Conservation (phyloP, 2,888 invertebrate genomes). For the Heliconius charithonia region DNA sequence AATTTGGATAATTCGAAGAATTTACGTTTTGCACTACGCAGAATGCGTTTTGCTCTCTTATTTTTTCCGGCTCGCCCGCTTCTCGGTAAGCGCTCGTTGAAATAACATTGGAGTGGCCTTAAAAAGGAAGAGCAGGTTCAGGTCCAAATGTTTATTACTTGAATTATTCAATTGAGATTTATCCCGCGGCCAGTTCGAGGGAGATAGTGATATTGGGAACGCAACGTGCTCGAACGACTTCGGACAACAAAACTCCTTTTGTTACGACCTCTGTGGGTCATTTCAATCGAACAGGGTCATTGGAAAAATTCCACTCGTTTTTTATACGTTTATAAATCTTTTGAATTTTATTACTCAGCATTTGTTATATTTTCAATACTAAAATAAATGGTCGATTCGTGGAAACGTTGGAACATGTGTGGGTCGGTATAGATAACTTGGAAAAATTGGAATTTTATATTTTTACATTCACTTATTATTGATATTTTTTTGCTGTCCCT, state of each 20-base stretch:
- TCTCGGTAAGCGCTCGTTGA: conserved; percentile 53
- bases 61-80: conserved; percentile 50
- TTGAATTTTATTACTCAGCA: conserved; percentile 3
- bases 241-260: conserved; percentile 35
- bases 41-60: conserved; percentile 52
- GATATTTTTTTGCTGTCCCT: conserved; percentile 19
- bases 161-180: conserved; percentile 55
- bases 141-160: conserved; percentile 54
- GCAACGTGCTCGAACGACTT: conserved; percentile 26
- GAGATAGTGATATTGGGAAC: conserved; percentile 40
- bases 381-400: not conserved
- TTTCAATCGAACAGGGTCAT: conserved; percentile 38
- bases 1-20: conserved; percentile 50
- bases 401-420: not conserved
- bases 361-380: conserved; percentile 2
- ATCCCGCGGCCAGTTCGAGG: conserved; percentile 47
- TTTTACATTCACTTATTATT: conserved; percentile 34
- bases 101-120: conserved; percentile 50
- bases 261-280: conserved; percentile 39
- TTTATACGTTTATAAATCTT: conserved; percentile 18
- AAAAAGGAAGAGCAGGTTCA: conserved; percentile 52
- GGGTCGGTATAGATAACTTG: conserved; percentile 24
- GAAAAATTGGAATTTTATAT: conserved; percentile 36
- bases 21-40: conserved; percentile 55
- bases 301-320: conserved; percentile 33